These are phyloP conservation scores for Psylliodes chrysocephalus DNA, from an alignment of 2,888 invertebrate genomes.

Conservation along the genomic window DNA sequence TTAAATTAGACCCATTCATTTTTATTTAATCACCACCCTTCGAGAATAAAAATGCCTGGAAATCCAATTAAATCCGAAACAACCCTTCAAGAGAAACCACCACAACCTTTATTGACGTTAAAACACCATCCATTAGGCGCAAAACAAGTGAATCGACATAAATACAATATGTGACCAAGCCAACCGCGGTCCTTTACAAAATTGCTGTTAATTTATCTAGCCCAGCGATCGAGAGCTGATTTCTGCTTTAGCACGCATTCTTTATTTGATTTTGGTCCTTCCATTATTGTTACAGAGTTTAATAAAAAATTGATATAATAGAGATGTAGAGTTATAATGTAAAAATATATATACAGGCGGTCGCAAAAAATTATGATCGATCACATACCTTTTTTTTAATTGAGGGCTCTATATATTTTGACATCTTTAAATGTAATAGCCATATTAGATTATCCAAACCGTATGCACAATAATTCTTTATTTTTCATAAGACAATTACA, in stretches of 20 bases:
- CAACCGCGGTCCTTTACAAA: conserved; percentile 40
- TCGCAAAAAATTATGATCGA: no score
- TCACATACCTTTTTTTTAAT: no score
- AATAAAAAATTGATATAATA: no score
- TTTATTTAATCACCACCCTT: not conserved
- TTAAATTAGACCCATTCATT: not conserved
- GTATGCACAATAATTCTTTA: no score
- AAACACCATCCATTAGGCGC: conserved; percentile 30
- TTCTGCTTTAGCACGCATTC: conserved; percentile 26
- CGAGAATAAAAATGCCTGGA: not conserved
- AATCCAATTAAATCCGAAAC: conserved; percentile 21
- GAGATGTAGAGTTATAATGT: no score
- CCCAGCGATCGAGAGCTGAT: conserved; percentile 36
- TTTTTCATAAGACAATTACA: no score
- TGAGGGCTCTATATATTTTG: no score
- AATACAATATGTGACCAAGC: conserved; percentile 41
- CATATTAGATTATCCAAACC: no score
- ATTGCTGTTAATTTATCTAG: conserved; percentile 43
- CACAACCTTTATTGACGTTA: conserved; percentile 21
- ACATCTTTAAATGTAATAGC: no score
- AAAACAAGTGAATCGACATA: conserved; percentile 35
- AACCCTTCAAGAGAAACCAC: conserved; percentile 6
- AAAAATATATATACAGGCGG: no score
- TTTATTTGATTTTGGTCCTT: conserved; percentile 31
- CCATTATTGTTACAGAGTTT: no score